Evolutionary conservation across 2,797 vertebrate species (phyloP).

Genomic region (Lacerta viridis): DNA sequence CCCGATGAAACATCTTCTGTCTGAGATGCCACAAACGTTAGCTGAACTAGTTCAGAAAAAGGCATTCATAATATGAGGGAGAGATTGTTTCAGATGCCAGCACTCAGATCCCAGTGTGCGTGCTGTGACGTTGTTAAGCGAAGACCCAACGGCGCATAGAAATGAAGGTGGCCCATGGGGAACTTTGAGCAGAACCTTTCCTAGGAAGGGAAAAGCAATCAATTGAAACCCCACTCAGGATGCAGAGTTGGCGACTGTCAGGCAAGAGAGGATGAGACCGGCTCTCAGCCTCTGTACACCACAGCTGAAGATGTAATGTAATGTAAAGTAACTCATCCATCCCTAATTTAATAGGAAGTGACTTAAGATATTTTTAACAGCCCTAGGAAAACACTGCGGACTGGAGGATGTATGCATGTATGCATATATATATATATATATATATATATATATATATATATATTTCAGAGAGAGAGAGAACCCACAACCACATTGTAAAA

Average conservation of each 20-base stretch:
- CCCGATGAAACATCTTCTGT: background rate
- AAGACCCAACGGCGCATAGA: slow-evolving; percentile 11
- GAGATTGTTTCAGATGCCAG: background rate
- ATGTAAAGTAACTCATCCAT: slow-evolving; percentile 42
- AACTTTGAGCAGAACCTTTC: slow-evolving; percentile 30
- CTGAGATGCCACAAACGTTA: background rate
- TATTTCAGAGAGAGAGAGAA: slow-evolving; percentile 18
- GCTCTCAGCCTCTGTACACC: slow-evolving; percentile 15
- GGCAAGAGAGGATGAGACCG: slow-evolving; percentile 21
- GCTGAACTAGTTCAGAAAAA: background rate
- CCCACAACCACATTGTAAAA: slow-evolving; percentile 50
- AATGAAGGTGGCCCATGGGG: slow-evolving; percentile 25
- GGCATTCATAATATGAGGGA: background rate
- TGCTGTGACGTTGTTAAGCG: slow-evolving; percentile 4
- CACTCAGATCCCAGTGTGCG: background rate
- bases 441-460: slow-evolving; percentile 31
- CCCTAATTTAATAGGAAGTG: slow-evolving; percentile 48
- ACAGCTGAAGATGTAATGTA: background rate
- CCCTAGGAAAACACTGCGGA: slow-evolving; percentile 39
- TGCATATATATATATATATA: slow-evolving; percentile 34
- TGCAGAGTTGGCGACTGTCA: slow-evolving; percentile 8
- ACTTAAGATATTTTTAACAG: slow-evolving; percentile 49
- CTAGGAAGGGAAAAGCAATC: slow-evolving; percentile 29
- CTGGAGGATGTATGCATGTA: slow-evolving; percentile 25
- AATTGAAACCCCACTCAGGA: slow-evolving; percentile 26